Percentiles rank a stretch among this genome's conserved stretches.
Evolutionary conservation across 2,113 vertebrate genomes (phyloP).

Genomic region (Xiphophorus hellerii): DNA sequence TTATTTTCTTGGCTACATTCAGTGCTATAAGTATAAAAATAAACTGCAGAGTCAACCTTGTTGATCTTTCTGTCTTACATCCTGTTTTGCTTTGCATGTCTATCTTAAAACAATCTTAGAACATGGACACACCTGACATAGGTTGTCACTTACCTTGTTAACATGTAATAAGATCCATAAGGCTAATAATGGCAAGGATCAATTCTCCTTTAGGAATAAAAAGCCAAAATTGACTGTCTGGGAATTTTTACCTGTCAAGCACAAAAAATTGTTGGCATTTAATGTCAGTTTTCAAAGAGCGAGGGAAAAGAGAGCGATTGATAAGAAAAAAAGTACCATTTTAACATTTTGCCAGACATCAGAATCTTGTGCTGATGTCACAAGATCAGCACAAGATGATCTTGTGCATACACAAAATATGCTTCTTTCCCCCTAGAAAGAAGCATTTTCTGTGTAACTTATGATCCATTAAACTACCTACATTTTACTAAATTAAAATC

Average conservation of each 20-base stretch:
- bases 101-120: background rate
- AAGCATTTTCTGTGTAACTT: background rate
- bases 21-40: too few relatives aligned
- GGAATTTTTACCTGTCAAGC: background rate
- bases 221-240: background rate
- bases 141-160: background rate
- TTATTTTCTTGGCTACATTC: too few relatives aligned
- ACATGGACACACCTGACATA: background rate
- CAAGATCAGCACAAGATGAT: too few relatives aligned
- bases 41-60: too few relatives aligned
- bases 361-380: background rate
- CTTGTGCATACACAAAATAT: too few relatives aligned
- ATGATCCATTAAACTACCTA: constrained; percentile 3
- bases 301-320: too few relatives aligned
- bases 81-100: background rate
- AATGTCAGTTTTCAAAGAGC: background rate
- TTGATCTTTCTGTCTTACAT: too few relatives aligned
- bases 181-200: background rate
- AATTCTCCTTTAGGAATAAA: background rate
- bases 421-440: background rate
- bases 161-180: background rate
- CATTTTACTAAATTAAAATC: constrained; percentile 7
- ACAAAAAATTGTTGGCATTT: background rate
- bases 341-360: background rate
- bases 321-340: background rate